phyloP scores from a whole-genome alignment of 2,113 vertebrate genomes.

The Psilopsiagon aymara region DNA sequence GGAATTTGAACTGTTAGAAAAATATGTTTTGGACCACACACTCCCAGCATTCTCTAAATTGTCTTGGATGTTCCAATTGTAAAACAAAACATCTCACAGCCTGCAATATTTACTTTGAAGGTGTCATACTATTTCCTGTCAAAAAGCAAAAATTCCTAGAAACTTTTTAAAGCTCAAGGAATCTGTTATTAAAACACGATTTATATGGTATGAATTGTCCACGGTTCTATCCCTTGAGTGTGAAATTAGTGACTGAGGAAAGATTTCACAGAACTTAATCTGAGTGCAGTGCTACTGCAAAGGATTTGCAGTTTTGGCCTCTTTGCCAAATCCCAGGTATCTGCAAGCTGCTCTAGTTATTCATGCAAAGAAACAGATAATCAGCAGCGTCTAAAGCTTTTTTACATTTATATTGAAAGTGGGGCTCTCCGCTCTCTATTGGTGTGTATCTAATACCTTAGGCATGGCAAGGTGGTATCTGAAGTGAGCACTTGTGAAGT shows the following conservation, averaged over 20 bases:
- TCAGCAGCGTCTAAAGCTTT: neutral
- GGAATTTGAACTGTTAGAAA: neutral
- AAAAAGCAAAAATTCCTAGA: conserved; percentile 6
- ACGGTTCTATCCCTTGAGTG: conserved; percentile 32
- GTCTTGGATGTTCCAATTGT: neutral
- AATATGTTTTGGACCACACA: neutral
- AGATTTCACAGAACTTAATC: conserved; percentile 64
- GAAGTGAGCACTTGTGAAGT: neutral
- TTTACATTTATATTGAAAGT: conserved; percentile 21
- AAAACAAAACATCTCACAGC: neutral
- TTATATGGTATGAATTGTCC: conserved; percentile 26
- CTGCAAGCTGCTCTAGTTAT: conserved; percentile 42
- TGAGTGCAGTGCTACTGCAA: neutral
- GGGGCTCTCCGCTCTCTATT: neutral
- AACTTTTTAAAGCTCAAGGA: conserved; percentile 25
- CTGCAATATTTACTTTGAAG: neutral
- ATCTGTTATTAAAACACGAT: conserved; percentile 49
- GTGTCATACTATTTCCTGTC: neutral
- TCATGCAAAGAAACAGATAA: conserved; percentile 49
- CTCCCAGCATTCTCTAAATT: neutral
- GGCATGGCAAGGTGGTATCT: neutral
- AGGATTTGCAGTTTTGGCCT: conserved; percentile 16
- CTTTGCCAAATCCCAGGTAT: conserved; percentile 54
- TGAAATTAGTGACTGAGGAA: conserved; percentile 47
- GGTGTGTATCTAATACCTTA: neutral